Conservation (phyloP, 1,140 invertebrate species). For the Drosophila pseudoobscura region DNA sequence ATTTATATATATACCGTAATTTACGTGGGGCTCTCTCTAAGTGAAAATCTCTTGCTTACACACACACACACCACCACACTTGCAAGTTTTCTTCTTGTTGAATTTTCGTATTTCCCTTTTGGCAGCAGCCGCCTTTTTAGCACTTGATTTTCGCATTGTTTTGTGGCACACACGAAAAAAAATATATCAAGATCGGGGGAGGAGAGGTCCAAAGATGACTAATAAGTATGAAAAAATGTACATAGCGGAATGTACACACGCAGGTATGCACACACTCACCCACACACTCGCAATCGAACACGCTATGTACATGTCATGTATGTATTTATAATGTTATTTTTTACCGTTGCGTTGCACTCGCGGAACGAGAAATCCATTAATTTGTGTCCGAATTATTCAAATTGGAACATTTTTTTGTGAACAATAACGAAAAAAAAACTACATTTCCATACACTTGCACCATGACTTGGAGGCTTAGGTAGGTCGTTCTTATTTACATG, state of each 20-base stretch:
- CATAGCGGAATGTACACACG: conserved; percentile 12
- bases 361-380: conserved; percentile 4
- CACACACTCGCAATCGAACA: conserved; percentile 4
- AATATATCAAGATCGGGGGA: not conserved
- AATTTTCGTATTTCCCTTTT: conserved; percentile 71
- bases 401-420: too few relatives aligned
- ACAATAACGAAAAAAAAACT: too few relatives aligned
- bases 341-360: conserved; percentile 1
- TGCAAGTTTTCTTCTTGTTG: conserved; percentile 61
- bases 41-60: conserved; percentile 70
- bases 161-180: conserved; percentile 39
- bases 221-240: conserved; percentile 30
- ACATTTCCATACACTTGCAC: too few relatives aligned
- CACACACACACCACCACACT: conserved; percentile 39
- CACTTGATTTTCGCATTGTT: conserved; percentile 29
- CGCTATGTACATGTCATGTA: conserved; percentile 46
- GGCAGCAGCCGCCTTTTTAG: conserved; percentile 6
- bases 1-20: conserved; percentile 49
- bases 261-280: conserved; percentile 20
- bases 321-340: conserved; percentile 43
- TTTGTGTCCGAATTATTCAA: conserved; percentile 1
- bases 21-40: conserved; percentile 63
- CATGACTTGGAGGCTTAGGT: conserved; percentile 1
- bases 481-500: conserved; percentile 14
- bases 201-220: conserved; percentile 34